Percentiles rank a stretch among this genome's conserved stretches.
Evolutionary conservation across 2,113 vertebrate genomes (phyloP).

Genomic region (Phrynosoma blainvillii): DNA sequence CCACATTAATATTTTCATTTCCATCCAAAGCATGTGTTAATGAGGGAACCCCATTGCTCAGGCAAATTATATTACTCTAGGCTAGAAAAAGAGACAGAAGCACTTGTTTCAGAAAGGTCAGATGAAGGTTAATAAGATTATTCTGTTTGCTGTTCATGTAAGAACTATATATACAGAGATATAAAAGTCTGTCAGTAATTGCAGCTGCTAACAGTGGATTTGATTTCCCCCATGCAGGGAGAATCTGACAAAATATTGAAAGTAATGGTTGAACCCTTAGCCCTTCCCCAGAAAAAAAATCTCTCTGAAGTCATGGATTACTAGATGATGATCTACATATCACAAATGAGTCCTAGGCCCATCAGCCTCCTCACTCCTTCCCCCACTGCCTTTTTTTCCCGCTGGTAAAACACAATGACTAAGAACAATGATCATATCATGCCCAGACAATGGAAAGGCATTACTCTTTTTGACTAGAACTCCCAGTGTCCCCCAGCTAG

Average conservation of each 20-base stretch:
- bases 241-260: not conserved
- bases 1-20: slow-evolving; percentile 16
- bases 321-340: not conserved
- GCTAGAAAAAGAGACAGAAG: slow-evolving; percentile 4
- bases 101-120: not conserved
- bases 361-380: not conserved
- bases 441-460: not conserved
- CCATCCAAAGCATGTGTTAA: slow-evolving; percentile 16
- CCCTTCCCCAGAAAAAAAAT: no score
- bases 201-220: not conserved
- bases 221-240: not conserved
- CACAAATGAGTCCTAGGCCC: not conserved
- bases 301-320: not conserved
- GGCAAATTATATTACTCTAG: not conserved
- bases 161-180: not conserved
- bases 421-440: not conserved
- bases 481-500: no score
- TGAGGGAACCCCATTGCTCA: not conserved
- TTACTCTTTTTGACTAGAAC: no score
- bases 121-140: slow-evolving; percentile 13
- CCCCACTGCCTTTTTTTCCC: not conserved
- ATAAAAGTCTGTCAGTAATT: not conserved
- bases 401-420: not conserved
- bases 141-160: slow-evolving; percentile 7
- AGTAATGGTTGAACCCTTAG: not conserved